Base-by-base conservation (phyloP, 2,888 invertebrate genomes). In the Ochropacha duplaris region DNA sequence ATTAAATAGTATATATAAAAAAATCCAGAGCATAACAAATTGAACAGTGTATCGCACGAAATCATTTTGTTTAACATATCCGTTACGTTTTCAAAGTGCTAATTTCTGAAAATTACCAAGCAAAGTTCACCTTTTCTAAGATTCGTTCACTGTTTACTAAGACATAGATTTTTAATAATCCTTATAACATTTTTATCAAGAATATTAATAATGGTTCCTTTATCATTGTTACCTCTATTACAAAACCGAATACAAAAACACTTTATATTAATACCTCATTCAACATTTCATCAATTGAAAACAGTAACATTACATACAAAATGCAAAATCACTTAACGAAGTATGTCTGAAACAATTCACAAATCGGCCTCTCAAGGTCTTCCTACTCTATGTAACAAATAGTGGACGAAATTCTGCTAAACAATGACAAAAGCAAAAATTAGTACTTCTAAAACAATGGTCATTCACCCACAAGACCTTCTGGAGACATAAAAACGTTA, bases 401-500 rank as follows among this genome's bases (percentile, higher is more conserved):
- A 68, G 73, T 65, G 74, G 72, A 79, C 78, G 81, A 79, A 73
- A 66, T 72, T 75, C 74, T 73, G 85, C 84, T 87, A 86, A 87
- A 72, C 70, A 83, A 76, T 78, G 83, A 86, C 86, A 86, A 87
- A 81, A 76, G 74, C 71, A 66, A 69, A 81, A 88, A 90, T 90
- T 90, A 88, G 78, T 87, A 87, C 83, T 76, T 83, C 69, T 78
- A 76, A 83, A 83, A 81, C 79, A 83, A 68, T 79, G 90, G 89
- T 88, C 88, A 79, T 88, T 90, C 85, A 88, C 84, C 88, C 71
- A 74, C 64, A 24, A 65, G 57, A 66, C 57, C 57, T 31, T 31
- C 31, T 66, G 49, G 58, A 54, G 61, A 60, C 49, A 51, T 52
- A 12, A 52, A 52, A 52, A 34, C 52, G 52, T 52, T 52, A 55